phyloP scores from a whole-genome alignment of 2,888 invertebrate genomes.

The Drosophila prolongata region DNA sequence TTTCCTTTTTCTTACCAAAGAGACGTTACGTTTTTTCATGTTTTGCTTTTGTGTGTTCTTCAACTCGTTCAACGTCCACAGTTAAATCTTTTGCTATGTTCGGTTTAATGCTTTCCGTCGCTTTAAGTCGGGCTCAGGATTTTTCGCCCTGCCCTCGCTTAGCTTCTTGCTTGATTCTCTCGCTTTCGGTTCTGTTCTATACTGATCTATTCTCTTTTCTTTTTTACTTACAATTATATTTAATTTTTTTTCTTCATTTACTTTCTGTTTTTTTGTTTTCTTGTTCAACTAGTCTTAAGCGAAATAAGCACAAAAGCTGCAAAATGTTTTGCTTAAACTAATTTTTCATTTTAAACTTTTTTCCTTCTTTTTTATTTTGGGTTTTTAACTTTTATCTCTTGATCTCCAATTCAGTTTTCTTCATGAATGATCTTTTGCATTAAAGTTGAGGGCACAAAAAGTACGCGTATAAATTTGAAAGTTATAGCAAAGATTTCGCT shows the following conservation, averaged over 20 bases:
- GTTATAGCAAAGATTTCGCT: constrained; percentile 64
- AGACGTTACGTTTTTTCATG: constrained; percentile 54
- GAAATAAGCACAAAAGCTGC: constrained; percentile 80
- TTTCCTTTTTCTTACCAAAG: constrained; percentile 57
- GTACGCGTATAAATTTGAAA: constrained; percentile 74
- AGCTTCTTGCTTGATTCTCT: constrained; percentile 44
- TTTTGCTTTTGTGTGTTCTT: constrained; percentile 38
- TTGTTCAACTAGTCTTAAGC: constrained; percentile 81
- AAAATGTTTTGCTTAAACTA: constrained; percentile 80
- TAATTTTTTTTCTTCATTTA: constrained; percentile 54
- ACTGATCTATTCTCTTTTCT: constrained; percentile 41
- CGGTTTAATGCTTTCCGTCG: constrained; percentile 37
- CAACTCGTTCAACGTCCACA: constrained; percentile 30
- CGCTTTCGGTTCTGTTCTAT: constrained; percentile 36
- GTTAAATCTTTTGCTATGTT: constrained; percentile 72
- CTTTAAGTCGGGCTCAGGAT: constrained; percentile 15
- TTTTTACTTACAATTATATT: constrained; percentile 66
- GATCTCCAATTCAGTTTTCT: constrained; percentile 58
- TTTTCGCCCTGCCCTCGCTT: constrained; percentile 20
- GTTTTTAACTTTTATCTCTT: constrained; percentile 40
- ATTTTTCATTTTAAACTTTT: constrained; percentile 59
- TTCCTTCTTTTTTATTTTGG: constrained; percentile 38
- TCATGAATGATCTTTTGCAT: constrained; percentile 74
- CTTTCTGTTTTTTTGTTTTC: constrained; percentile 51
- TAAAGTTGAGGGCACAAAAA: constrained; percentile 70